Evolutionary conservation across 1,140 invertebrate species (phyloP).

Genomic region (Sycobia sp.): DNA sequence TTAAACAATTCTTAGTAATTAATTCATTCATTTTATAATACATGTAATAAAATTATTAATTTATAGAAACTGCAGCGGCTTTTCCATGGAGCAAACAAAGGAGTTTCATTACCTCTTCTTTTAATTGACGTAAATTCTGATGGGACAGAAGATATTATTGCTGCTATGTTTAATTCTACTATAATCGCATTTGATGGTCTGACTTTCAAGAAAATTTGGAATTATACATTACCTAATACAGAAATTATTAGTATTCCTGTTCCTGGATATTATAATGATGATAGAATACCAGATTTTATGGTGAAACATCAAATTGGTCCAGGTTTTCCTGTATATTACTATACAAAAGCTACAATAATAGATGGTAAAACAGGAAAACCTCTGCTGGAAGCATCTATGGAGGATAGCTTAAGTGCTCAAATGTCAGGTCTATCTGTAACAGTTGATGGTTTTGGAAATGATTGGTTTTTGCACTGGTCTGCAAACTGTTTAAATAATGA

Average conservation of each 20-base stretch:
- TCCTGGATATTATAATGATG: constrained; percentile 81
- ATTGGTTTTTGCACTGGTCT: constrained; percentile 78
- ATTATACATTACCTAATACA: constrained; percentile 69
- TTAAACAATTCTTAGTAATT: background rate
- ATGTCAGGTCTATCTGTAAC: constrained; percentile 71
- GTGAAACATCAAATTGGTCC: constrained; percentile 79
- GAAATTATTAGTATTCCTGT: constrained; percentile 75
- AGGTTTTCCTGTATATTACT: constrained; percentile 78
- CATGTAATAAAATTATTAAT: too few species aligned
- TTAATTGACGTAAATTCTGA: constrained; percentile 79
- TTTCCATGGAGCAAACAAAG: constrained; percentile 58
- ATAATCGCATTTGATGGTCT: constrained; percentile 76
- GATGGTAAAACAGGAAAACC: constrained; percentile 73
- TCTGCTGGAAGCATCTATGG: constrained; percentile 68
- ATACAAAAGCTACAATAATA: constrained; percentile 72
- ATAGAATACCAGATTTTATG: constrained; percentile 82
- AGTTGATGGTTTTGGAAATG: constrained; percentile 70
- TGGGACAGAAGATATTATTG: constrained; percentile 74
- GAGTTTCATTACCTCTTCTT: constrained; percentile 72
- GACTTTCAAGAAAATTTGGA: constrained; percentile 74
- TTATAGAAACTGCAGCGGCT: constrained; percentile 55
- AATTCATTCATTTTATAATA: background rate
- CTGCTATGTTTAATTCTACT: constrained; percentile 74
- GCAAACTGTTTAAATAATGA: constrained; percentile 68
- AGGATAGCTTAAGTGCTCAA: constrained; percentile 72